Base-by-base conservation (phyloP, 1,140 invertebrate species). In the Pogonomyrmex barbatus region DNA sequence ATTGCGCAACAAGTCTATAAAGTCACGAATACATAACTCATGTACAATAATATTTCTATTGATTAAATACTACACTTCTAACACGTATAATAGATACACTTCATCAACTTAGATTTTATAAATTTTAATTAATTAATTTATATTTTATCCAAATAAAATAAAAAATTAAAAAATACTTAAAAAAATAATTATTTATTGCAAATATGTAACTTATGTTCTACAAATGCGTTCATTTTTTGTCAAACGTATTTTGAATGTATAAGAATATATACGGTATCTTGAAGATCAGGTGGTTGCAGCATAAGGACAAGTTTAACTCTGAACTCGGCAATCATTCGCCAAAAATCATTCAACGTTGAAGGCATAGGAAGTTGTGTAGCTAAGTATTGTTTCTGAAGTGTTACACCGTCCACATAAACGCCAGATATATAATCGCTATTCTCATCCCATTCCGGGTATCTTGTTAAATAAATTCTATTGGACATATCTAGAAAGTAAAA, bases 281-380 rank as follows among this genome's bases (percentile, higher is more conserved):
- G 30, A 63, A 70, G 36, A 45, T 30, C 24, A 24, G 24, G 24
- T 24, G 24, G 24, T 0, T 24, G 33, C 8, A 42, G 24, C 54
- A 78, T 85, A 92, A 92, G n/a, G 89, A 97, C 95, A 10, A 96
- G 96, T 71, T 95, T 94, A 8, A 97, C 95, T 91, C 96, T 96
- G 68, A 97, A 96, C 91, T 97, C 97, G 77, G 96, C 96, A 30
- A 97, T 93, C 98, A 99, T 98, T 92, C 97, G 96, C 98, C 98
- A 99, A 95, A 99, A 99, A 95, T 99, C 98, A 60, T 96, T 96
- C 93, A 97, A 97, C 68, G 98, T 99, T 92, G 97, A 97, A 77
- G 98, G 97, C 89, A 99, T 94, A 36, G 98, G 98, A 1, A 98
- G 97, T 94, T 98, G 98, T 0, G 98, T 98, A 0, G 97, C 98